Conservation (phyloP, 2,797 vertebrate species). For the Varecia variegata region DNA sequence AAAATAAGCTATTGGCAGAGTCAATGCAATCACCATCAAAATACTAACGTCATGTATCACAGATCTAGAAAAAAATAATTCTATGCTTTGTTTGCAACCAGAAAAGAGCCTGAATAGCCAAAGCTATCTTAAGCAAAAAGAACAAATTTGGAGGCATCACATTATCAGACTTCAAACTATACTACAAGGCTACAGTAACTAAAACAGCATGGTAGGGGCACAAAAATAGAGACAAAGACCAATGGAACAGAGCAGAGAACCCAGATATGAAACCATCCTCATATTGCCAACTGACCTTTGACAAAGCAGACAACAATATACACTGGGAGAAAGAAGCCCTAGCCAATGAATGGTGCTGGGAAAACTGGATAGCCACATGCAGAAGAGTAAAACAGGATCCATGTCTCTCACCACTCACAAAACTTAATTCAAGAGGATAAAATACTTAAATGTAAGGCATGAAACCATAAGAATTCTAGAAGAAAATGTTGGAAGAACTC, state of each 20-base stretch:
- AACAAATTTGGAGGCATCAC: background rate
- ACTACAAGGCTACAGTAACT: background rate
- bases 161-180: background rate
- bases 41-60: background rate
- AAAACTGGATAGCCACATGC: background rate
- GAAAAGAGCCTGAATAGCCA: background rate
- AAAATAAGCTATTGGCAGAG: background rate
- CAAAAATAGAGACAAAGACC: background rate
- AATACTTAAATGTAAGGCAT: no score
- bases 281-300: background rate
- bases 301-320: background rate
- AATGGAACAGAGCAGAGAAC: background rate
- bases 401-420: background rate
- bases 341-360: background rate
- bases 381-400: background rate
- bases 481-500: no score
- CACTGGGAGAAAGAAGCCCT: background rate
- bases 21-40: background rate
- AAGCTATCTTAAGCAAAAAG: background rate
- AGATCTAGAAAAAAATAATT: background rate
- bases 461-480: no score
- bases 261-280: background rate
- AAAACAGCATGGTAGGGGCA: background rate
- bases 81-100: background rate
- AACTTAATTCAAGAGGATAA: no score